Conservation (phyloP, 2,113 vertebrate genomes). For the Hippocampus guttulatus region DNA sequence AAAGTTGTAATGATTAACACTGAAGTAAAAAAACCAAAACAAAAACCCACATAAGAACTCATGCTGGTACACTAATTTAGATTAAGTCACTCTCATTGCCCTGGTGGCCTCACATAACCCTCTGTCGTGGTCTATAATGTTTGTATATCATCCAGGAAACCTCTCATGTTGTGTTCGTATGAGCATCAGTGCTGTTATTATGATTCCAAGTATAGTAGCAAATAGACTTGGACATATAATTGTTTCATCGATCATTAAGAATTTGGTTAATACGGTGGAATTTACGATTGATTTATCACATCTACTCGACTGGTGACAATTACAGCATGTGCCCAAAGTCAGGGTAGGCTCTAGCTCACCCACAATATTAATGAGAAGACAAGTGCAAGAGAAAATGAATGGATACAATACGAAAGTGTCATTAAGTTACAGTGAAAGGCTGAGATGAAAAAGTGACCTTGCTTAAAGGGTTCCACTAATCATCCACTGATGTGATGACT, state of each 20-base stretch:
- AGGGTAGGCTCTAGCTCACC: too few species aligned
- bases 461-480: conserved; percentile 45
- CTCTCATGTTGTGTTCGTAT: background rate
- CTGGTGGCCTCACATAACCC: background rate
- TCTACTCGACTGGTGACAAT: too few species aligned
- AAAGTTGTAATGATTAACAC: background rate
- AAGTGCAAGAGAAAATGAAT: background rate
- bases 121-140: too few species aligned
- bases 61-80: too few species aligned
- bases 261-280: too few species aligned
- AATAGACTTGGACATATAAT: too few species aligned
- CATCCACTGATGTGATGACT: conserved; percentile 28
- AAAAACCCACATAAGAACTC: too few species aligned
- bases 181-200: background rate
- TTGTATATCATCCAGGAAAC: too few species aligned
- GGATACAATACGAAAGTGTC: background rate
- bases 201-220: background rate
- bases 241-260: too few species aligned
- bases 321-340: too few species aligned
- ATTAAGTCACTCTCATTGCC: background rate
- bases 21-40: too few species aligned
- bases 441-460: conserved; percentile 41
- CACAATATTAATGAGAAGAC: background rate
- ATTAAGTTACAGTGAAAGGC: conserved; percentile 15
- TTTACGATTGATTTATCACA: too few species aligned